Evolutionary conservation across 2,888 invertebrate genomes (phyloP).

Genomic region (Acronicta leporina): DNA sequence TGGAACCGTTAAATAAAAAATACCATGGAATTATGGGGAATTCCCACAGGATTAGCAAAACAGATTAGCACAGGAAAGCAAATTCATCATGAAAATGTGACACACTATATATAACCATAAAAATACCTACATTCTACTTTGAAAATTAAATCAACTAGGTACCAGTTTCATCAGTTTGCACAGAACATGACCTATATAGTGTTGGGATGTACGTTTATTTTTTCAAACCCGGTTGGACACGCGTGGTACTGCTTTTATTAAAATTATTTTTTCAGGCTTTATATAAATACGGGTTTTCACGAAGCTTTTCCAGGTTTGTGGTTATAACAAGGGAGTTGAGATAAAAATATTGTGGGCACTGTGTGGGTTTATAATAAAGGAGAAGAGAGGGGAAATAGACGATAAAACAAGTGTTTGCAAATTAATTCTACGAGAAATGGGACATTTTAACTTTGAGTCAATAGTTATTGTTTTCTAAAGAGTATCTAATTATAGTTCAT

Average conservation of each 20-base stretch:
- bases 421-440: too few species aligned
- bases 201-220: slow-evolving; percentile 17
- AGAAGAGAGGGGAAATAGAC: too few species aligned
- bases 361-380: not conserved
- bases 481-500: too few species aligned
- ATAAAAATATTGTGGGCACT: not conserved
- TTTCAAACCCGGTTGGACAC: slow-evolving; percentile 13
- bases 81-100: too few species aligned
- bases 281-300: slow-evolving; percentile 33
- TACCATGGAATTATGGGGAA: too few species aligned
- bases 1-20: too few species aligned
- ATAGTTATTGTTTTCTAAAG: too few species aligned
- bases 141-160: not conserved
- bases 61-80: too few species aligned
- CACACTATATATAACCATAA: too few species aligned
- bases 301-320: slow-evolving; percentile 24
- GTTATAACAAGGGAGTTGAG: slow-evolving; percentile 22
- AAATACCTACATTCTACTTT: not conserved
- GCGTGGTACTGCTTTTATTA: slow-evolving; percentile 24
- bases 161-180: slow-evolving; percentile 11
- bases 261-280: slow-evolving; percentile 29
- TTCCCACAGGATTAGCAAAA: too few species aligned
- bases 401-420: too few species aligned
- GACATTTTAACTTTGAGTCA: too few species aligned
- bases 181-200: slow-evolving; percentile 9